phyloP scores from a whole-genome alignment of 2,113 vertebrate species.

The Oryzias woworae region DNA sequence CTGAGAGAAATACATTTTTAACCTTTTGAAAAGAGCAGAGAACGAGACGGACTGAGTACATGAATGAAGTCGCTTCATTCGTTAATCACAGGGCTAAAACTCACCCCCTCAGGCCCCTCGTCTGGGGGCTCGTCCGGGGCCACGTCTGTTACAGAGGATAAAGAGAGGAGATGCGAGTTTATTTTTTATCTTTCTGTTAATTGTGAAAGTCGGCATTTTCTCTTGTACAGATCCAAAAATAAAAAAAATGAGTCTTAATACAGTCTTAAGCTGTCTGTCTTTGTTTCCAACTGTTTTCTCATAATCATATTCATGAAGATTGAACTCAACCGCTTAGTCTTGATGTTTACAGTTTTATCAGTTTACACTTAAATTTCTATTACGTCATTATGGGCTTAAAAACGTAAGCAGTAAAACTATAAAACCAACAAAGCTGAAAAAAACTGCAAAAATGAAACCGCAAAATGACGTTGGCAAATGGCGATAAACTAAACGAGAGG shows the following conservation, averaged over 20 bases:
- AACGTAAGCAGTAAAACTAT: no score
- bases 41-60: conserved; percentile 7
- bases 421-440: no score
- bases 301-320: neutral
- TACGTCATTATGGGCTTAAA: no score
- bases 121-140: neutral
- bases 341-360: no score
- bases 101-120: no score
- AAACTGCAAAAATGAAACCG: no score
- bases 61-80: neutral
- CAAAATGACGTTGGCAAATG: no score
- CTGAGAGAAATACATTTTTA: conserved; percentile 43
- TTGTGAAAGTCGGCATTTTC: conserved; percentile 65
- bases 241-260: conserved; percentile 66
- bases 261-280: conserved; percentile 35
- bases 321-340: no score
- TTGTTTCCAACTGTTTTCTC: neutral
- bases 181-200: conserved; percentile 66
- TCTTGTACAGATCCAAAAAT: conserved; percentile 74
- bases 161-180: conserved; percentile 46
- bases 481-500: no score
- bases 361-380: no score
- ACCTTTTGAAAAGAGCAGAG: conserved; percentile 22
- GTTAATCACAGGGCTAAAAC: no score
- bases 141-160: conserved; percentile 34